These are phyloP conservation scores for Lottia gigantea DNA, from an alignment of 2,888 invertebrate genomes.

Conservation along the genomic window DNA sequence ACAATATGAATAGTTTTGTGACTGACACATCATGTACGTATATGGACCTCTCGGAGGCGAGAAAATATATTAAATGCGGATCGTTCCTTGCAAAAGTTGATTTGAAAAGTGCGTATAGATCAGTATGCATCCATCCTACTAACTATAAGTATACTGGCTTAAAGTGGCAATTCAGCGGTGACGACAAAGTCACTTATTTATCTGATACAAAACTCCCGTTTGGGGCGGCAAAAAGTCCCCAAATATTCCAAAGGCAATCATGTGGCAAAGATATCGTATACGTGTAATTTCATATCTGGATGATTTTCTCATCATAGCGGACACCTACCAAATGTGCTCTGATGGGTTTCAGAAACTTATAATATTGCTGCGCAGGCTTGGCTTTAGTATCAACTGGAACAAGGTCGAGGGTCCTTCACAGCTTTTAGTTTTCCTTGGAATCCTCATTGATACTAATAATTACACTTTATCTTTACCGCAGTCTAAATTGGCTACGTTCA, in stretches of 20 bases:
- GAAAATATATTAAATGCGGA: neutral
- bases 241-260: neutral
- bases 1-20: neutral
- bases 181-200: neutral
- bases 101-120: conserved; percentile 14
- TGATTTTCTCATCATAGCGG: conserved; percentile 13
- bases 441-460: neutral
- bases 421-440: neutral
- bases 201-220: conserved; percentile 1
- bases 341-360: neutral
- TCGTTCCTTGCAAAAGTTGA: conserved; percentile 13
- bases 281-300: conserved; percentile 9
- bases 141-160: neutral
- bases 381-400: neutral
- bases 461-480: neutral
- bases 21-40: conserved; percentile 2
- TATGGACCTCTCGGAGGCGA: neutral
- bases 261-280: neutral
- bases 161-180: neutral
- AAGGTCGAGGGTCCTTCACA: neutral
- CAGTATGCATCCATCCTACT: neutral
- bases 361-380: neutral
- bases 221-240: neutral
- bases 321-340: neutral
- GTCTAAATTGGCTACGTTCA: too few species aligned